Percentiles rank a stretch among this genome's conserved stretches.
These are phyloP conservation scores for Pentalonia nigronervosa DNA, from an alignment of 1,140 invertebrate species.

Conservation along the genomic window DNA sequence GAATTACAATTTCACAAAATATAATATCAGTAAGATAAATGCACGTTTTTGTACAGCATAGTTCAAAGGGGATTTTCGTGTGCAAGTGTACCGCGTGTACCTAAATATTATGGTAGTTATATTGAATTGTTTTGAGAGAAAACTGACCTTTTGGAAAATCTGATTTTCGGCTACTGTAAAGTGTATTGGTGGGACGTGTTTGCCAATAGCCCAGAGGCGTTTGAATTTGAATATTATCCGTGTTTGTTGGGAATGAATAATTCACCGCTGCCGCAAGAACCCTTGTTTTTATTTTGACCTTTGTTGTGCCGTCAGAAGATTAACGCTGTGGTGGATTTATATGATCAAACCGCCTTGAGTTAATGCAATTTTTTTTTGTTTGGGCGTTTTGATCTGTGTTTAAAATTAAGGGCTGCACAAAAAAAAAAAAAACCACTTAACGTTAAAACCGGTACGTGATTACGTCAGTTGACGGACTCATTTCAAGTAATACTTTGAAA, in stretches of 20 bases:
- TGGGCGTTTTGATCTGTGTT: background rate
- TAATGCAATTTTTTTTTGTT: background rate
- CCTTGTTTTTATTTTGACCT: slow-evolving; percentile 14
- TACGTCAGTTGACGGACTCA: background rate
- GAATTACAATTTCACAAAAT: background rate
- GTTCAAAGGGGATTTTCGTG: background rate
- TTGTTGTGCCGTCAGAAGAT: background rate
- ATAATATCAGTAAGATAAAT: background rate
- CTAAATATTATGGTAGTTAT: background rate
- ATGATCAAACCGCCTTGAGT: background rate
- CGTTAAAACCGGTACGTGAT: background rate
- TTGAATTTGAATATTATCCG: slow-evolving; percentile 21
- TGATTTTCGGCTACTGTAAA: background rate
- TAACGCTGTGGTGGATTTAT: background rate
- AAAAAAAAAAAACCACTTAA: background rate
- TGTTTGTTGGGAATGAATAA: slow-evolving; percentile 7
- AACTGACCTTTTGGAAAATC: slow-evolving; percentile 29
- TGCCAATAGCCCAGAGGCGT: background rate
- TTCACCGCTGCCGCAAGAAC: background rate
- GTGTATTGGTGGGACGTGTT: background rate
- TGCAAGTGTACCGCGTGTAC: background rate
- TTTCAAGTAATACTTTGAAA: background rate
- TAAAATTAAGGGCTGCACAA: background rate
- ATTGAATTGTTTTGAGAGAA: background rate
- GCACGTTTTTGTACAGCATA: background rate